These are phyloP conservation scores for Druon quercuslanigerum DNA, from an alignment of 1,140 invertebrate genomes.

Conservation along the genomic window DNA sequence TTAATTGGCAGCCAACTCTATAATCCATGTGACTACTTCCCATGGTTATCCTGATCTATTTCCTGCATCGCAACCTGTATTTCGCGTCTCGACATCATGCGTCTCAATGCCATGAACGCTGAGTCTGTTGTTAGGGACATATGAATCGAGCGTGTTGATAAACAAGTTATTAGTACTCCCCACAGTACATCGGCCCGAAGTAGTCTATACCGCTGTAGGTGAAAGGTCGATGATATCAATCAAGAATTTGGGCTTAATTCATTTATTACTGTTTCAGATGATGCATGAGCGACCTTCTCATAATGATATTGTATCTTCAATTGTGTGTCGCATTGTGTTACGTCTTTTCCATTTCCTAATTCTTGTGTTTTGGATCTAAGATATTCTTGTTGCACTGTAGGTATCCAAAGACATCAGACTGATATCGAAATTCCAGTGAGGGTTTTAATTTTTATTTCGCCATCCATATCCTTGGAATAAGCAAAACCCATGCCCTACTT, in stretches of 20 bases:
- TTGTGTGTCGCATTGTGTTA: too few species aligned
- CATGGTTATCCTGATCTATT: background rate
- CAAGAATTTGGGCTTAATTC: too few species aligned
- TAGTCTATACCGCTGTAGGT: too few species aligned
- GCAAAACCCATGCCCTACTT: background rate
- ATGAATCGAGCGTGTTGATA: too few species aligned
- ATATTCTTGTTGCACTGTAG: background rate
- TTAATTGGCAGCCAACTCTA: too few species aligned
- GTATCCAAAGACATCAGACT: background rate
- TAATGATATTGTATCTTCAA: too few species aligned
- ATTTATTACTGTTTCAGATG: constrained; percentile 40
- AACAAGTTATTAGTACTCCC: too few species aligned
- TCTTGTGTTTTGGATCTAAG: background rate
- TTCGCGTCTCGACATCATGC: constrained; percentile 48
- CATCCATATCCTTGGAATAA: background rate
- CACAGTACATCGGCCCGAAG: too few species aligned
- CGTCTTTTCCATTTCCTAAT: background rate
- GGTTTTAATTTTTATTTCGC: background rate
- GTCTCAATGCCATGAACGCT: too few species aligned
- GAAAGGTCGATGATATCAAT: too few species aligned
- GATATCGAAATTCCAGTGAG: background rate
- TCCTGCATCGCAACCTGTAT: background rate
- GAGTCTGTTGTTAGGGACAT: too few species aligned
- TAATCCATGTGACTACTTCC: too few species aligned
- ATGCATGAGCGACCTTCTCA: constrained; percentile 41